Conservation (phyloP, 2,113 vertebrate genomes). For the Seriola rivoliana region DNA sequence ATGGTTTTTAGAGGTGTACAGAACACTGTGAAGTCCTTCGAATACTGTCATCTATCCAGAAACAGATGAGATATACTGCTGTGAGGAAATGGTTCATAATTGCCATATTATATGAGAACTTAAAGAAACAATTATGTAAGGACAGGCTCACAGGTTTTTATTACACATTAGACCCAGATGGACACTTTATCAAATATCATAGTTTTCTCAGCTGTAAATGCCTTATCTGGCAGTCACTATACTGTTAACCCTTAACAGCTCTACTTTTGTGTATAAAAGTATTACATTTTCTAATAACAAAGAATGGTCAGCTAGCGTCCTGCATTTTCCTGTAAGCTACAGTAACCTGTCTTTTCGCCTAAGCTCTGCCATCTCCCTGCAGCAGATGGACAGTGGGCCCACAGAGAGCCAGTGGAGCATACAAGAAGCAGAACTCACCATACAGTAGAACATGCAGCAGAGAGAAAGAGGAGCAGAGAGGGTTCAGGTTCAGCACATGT, state of each 20-base stretch:
- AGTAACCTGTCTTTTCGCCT: conserved; percentile 47
- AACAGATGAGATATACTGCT: neutral
- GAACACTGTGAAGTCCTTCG: neutral
- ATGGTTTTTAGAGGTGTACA: neutral
- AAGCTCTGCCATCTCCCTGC: conserved; percentile 55
- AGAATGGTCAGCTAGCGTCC: neutral
- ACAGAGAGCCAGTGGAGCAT: conserved; percentile 78
- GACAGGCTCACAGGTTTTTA: conserved; percentile 21
- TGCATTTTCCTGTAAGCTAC: conserved; percentile 28
- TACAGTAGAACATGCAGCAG: conserved; percentile 72
- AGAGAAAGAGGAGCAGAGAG: conserved; percentile 50
- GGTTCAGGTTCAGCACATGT: conserved; percentile 51
- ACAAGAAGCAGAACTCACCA: conserved; percentile 63
- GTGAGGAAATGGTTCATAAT: neutral
- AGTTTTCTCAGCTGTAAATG: neutral
- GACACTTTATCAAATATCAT: conserved; percentile 4
- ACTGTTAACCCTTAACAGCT: neutral
- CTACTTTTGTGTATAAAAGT: neutral
- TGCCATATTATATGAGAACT: neutral
- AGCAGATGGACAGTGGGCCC: conserved; percentile 82
- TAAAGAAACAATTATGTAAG: neutral
- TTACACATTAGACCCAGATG: neutral
- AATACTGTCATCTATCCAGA: neutral
- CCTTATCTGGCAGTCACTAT: neutral
- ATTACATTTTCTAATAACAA: neutral